Percentiles rank a stretch among this genome's conserved stretches.
Conservation (phyloP, 2,888 invertebrate species). For the Macaria liturata region DNA sequence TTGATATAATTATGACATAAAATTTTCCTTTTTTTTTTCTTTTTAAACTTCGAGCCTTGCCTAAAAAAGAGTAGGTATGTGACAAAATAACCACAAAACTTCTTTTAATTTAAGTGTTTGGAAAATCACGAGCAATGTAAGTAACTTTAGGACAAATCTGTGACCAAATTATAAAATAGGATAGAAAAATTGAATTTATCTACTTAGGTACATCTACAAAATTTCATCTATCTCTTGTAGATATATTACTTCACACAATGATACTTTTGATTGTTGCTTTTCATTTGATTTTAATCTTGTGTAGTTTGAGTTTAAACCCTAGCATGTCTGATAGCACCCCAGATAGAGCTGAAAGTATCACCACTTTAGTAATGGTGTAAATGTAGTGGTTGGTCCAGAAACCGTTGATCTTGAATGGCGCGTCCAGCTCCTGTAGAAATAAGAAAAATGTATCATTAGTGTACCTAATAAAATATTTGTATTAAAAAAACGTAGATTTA, state of each 20-base stretch:
- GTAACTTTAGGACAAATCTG: too few relatives aligned
- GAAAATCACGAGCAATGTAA: too few relatives aligned
- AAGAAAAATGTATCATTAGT: neutral
- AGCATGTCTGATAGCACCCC: conserved; percentile 98
- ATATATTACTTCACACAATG: neutral
- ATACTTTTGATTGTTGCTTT: neutral
- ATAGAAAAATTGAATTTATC: neutral
- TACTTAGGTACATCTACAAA: neutral
- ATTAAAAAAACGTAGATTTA: too few relatives aligned
- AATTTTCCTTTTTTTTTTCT: too few relatives aligned
- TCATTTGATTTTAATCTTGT: conserved; percentile 97
- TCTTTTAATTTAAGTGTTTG: neutral
- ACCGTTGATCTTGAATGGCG: conserved; percentile 98
- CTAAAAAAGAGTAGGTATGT: neutral
- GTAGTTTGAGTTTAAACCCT: conserved; percentile 97
- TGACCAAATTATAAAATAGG: too few relatives aligned
- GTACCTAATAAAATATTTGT: too few relatives aligned
- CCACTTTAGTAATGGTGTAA: conserved; percentile 97
- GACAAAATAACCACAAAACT: neutral
- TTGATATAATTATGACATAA: too few relatives aligned
- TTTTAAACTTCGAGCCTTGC: neutral
- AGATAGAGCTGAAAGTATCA: conserved; percentile 96
- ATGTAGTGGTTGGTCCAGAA: conserved; percentile 97
- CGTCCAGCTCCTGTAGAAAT: conserved; percentile 91
- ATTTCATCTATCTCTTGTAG: neutral